Base-by-base conservation (phyloP, 2,113 vertebrate species). In the Paramisgurnus dabryanus region DNA sequence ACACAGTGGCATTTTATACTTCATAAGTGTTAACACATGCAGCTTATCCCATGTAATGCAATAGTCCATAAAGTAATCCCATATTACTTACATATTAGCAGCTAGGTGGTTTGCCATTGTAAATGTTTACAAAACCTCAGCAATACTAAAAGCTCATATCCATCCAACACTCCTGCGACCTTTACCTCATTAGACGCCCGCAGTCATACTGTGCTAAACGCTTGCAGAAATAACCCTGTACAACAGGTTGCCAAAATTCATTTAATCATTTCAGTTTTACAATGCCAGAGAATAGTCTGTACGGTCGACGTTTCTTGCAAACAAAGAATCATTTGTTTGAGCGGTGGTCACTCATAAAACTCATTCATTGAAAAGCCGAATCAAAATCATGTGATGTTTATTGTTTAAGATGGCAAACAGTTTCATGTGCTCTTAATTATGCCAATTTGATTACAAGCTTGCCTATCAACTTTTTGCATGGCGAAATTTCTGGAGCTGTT, bases 211-310 rank as follows among this genome's bases (percentile, higher is more conserved):
- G 85, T 22, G 83, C 80, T 58, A 73, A 80, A 80, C 80, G 82
- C 71, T 80, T 11, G 18, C 84, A 87, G 85, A 91, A 87, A 80
- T 85, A 87, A 85, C 88, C 86, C 85, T 86, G 80, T 81, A 83
- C 76, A 81, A 71, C 79, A 45, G 67, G 75, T 78, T 73, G 90
- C 89, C 89, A 87, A 87, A 87, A 85, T 78, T 84, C 82, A 82
- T 86, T 86, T 86, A 82, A 67, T 55, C 57, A 83, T 83, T 81
- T 86, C 66, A 83, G 87, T 72, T 84, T 88, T 86, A 88, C 82
- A 86, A 84, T 78, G 75, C 82, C 70, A 82, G 71, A 68, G 39
- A 34, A 76, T 67, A 75, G 83, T 77, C 68, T 71, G 39, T 69
- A 34, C 85, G 87, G 58, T 82, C 86, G 86, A 84, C 87, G 65